Evolutionary conservation across 2,113 vertebrate species (phyloP).

Genomic region (Carassius carassius): DNA sequence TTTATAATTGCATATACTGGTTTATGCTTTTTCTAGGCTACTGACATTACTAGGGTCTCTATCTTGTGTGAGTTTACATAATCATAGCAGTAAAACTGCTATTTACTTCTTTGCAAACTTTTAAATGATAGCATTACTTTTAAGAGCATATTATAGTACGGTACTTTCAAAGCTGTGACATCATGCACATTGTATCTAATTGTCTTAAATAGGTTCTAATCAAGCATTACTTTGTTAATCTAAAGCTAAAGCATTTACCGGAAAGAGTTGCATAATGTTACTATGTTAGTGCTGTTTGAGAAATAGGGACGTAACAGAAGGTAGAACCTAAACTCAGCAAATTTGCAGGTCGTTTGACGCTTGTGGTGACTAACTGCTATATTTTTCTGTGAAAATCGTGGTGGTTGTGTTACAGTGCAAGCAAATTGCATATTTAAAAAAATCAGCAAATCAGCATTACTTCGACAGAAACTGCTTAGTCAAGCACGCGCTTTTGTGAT

Average conservation of each 20-base stretch:
- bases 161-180: neutral
- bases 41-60: neutral
- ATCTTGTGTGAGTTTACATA: too few species aligned
- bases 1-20: too few species aligned
- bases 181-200: neutral
- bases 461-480: neutral
- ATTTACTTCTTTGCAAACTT: neutral
- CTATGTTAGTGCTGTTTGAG: neutral
- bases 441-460: slow-evolving; percentile 13
- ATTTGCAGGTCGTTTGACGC: neutral
- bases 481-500: slow-evolving; percentile 5
- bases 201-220: neutral
- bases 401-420: slow-evolving; percentile 40
- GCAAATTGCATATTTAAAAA: slow-evolving; percentile 14
- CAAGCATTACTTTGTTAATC: neutral
- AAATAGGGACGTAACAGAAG: neutral
- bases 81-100: neutral
- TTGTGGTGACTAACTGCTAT: slow-evolving; percentile 33
- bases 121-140: neutral
- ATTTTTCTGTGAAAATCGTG: neutral
- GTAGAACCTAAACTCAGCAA: neutral
- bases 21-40: too few species aligned
- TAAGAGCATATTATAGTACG: neutral
- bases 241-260: neutral
- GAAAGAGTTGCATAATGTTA: neutral